Conservation (phyloP, 2,113 vertebrate genomes). For the Anhinga anhinga region DNA sequence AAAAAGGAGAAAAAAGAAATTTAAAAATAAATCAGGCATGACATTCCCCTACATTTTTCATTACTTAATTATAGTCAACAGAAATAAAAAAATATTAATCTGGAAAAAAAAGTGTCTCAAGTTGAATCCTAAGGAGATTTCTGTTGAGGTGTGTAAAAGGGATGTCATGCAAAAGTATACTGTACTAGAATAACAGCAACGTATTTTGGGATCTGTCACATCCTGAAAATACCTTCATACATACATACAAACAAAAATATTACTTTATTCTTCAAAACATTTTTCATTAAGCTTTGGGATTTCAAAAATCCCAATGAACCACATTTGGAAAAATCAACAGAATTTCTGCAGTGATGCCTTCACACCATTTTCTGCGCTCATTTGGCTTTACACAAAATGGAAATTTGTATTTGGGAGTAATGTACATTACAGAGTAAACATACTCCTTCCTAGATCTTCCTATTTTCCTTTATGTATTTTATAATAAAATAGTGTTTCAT, state of each 20-base stretch:
- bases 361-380: not conserved
- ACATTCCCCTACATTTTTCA: not conserved
- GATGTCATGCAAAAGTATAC: not conserved
- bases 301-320: not conserved
- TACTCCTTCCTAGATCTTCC: not conserved
- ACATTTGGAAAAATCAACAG: not conserved
- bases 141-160: not conserved
- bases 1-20: not conserved
- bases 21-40: not conserved
- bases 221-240: not conserved
- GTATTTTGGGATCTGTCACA: not conserved
- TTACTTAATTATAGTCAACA: not conserved
- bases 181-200: not conserved
- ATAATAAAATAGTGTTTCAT: not conserved
- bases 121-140: not conserved
- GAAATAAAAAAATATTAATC: not conserved
- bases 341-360: not conserved
- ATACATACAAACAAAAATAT: fast-evolving
- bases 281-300: not conserved
- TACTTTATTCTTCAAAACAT: not conserved
- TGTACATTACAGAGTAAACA: not conserved
- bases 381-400: not conserved
- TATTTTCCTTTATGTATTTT: not conserved
- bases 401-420: not conserved
- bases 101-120: not conserved